Percentiles rank a stretch among this genome's conserved stretches.
Conservation (phyloP, 2,888 invertebrate genomes). For the Drosophila acutilabella region DNA sequence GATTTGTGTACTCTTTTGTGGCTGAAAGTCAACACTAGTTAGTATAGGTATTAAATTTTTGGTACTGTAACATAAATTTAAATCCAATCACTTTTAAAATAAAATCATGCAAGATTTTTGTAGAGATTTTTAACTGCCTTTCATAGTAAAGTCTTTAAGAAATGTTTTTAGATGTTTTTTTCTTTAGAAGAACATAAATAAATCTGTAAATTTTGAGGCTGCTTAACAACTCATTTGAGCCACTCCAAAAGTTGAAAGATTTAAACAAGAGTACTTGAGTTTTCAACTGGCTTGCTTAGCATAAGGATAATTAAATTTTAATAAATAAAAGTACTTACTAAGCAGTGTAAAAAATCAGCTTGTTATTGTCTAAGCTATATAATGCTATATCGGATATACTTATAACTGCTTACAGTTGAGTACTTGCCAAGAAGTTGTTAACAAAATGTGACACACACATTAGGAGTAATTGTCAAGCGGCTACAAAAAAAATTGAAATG, state of each 20-base stretch:
- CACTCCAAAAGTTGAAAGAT: too few relatives aligned
- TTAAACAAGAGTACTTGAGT: too few relatives aligned
- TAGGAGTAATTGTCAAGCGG: conserved; percentile 35
- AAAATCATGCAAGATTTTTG: too few relatives aligned
- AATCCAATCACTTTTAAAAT: too few relatives aligned
- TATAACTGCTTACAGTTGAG: conserved; percentile 10
- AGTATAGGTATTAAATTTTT: too few relatives aligned
- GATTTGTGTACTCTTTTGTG: conserved; percentile 23
- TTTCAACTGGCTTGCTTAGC: neutral
- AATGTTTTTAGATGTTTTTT: too few relatives aligned
- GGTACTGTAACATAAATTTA: too few relatives aligned
- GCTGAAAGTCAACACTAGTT: neutral
- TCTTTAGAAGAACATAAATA: too few relatives aligned
- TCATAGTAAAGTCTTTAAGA: too few relatives aligned
- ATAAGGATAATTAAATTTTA: conserved; percentile 12
- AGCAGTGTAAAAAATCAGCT: conserved; percentile 3
- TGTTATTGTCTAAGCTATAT: neutral
- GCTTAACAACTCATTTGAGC: too few relatives aligned
- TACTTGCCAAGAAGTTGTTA: conserved; percentile 35
- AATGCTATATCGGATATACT: neutral
- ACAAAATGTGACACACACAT: conserved; percentile 36
- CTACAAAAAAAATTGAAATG: conserved; percentile 54
- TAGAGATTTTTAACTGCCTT: too few relatives aligned
- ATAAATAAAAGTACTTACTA: conserved; percentile 2
- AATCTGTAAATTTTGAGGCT: too few relatives aligned